Percentiles rank a stretch among this genome's conserved stretches.
These are phyloP conservation scores for Pelmatolapia mariae DNA, from an alignment of 2,113 vertebrate genomes.

Conservation along the genomic window DNA sequence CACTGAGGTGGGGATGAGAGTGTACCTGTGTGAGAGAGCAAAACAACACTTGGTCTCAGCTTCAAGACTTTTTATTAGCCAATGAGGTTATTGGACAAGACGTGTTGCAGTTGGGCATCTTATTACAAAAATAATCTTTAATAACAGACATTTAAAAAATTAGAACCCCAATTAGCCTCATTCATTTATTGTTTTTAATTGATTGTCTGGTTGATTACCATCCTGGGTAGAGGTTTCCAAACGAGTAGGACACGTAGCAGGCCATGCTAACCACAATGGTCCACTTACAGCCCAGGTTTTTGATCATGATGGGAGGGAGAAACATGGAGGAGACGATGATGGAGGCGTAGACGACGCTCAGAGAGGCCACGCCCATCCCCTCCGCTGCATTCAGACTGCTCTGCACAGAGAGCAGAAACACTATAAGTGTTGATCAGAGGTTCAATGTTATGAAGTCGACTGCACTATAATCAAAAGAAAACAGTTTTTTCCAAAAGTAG, in stretches of 20 bases:
- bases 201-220: slow-evolving; percentile 69
- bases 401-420: slow-evolving; percentile 58
- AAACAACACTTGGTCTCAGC: not conserved
- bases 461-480: not conserved
- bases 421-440: not conserved
- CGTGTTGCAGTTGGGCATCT: no score
- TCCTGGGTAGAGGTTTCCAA: slow-evolving; percentile 89
- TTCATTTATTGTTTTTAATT: not conserved
- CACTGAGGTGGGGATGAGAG: slow-evolving; percentile 85
- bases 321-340: slow-evolving; percentile 93
- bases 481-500: not conserved
- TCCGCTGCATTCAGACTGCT: slow-evolving; percentile 87
- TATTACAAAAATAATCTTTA: not conserved
- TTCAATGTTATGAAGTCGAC: not conserved
- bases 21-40: slow-evolving; percentile 75
- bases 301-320: slow-evolving; percentile 87
- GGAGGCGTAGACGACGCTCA: slow-evolving; percentile 84
- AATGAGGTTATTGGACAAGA: not conserved
- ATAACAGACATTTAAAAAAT: not conserved
- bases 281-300: slow-evolving; percentile 93
- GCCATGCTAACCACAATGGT: slow-evolving; percentile 86
- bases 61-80: not conserved
- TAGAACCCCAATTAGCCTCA: not conserved
- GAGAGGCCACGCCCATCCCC: slow-evolving; percentile 85
- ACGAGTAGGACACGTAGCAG: slow-evolving; percentile 85